Evolutionary conservation across 2,888 invertebrate species (phyloP).

Genomic region (Erpobdella octoculata): DNA sequence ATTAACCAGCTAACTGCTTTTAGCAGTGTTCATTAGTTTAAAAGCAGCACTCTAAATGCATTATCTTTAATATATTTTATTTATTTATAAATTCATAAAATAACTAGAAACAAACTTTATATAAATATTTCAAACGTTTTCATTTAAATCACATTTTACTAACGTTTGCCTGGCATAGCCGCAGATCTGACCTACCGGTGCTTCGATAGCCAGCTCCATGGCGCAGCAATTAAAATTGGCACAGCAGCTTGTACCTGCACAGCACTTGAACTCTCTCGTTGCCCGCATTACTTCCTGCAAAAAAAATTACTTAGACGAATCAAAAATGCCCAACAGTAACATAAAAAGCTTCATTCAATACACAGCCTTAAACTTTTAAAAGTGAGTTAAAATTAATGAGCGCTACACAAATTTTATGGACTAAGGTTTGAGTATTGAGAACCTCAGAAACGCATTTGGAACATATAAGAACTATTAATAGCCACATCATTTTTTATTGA

Average conservation of each 20-base stretch:
- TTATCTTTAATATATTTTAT: no score
- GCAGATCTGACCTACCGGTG: slow-evolving; percentile 46
- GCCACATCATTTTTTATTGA: no score
- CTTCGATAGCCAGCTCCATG: slow-evolving; percentile 44
- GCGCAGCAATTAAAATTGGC: slow-evolving; percentile 42
- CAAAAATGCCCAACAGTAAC: not conserved
- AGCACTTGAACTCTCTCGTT: slow-evolving; percentile 46
- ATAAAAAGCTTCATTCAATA: no score
- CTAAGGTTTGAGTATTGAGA: no score
- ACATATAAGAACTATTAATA: no score
- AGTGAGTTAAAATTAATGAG: no score
- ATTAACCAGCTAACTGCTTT: no score
- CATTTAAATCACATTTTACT: slow-evolving; percentile 29
- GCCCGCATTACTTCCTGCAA: slow-evolving; percentile 47
- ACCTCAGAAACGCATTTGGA: no score
- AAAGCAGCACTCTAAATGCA: no score
- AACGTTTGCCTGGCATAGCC: slow-evolving; percentile 48
- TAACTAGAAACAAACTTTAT: not conserved
- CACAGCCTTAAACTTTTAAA: no score
- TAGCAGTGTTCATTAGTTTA: no score
- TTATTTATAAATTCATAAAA: not conserved
- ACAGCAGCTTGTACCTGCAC: slow-evolving; percentile 46
- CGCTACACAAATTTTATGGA: no score
- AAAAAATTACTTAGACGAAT: not conserved
- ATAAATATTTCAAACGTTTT: not conserved